Conservation (phyloP, 2,797 vertebrate genomes). For the Poecilia velifera region DNA sequence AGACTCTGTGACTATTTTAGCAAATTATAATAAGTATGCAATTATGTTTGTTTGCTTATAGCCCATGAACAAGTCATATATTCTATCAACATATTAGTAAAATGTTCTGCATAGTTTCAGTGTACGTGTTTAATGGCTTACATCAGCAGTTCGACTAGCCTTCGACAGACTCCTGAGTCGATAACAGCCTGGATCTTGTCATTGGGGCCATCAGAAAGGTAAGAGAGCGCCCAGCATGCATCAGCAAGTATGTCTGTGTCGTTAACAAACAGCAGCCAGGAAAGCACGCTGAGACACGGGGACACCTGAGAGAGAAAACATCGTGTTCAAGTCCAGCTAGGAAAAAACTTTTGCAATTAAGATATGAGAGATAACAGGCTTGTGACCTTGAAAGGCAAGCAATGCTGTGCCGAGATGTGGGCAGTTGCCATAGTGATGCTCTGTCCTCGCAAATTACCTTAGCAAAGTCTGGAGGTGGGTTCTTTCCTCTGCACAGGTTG, state of each 20-base stretch:
- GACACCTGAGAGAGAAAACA: conserved; percentile 83
- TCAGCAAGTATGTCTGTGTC: conserved; percentile 96
- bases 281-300: conserved; percentile 93
- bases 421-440: conserved; percentile 33
- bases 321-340: not conserved
- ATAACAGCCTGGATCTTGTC: conserved; percentile 99
- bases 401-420: conserved; percentile 29
- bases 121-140: conserved; percentile 73
- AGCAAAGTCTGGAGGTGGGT: conserved; percentile 94
- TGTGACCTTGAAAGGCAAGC: conserved; percentile 37
- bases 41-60: not conserved
- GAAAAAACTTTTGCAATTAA: not conserved
- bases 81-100: not conserved
- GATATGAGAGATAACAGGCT: conserved; percentile 4
- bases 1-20: not conserved
- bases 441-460: conserved; percentile 84
- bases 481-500: conserved; percentile 97
- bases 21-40: not conserved
- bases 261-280: conserved; percentile 95
- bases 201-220: conserved; percentile 95
- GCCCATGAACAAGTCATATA: not conserved
- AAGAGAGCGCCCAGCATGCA: conserved; percentile 97
- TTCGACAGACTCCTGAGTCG: conserved; percentile 95
- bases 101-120: not conserved
- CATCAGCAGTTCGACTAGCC: conserved; percentile 94